These are phyloP conservation scores for Mylabris sibirica DNA, from an alignment of 2,888 invertebrate genomes.

Conservation along the genomic window DNA sequence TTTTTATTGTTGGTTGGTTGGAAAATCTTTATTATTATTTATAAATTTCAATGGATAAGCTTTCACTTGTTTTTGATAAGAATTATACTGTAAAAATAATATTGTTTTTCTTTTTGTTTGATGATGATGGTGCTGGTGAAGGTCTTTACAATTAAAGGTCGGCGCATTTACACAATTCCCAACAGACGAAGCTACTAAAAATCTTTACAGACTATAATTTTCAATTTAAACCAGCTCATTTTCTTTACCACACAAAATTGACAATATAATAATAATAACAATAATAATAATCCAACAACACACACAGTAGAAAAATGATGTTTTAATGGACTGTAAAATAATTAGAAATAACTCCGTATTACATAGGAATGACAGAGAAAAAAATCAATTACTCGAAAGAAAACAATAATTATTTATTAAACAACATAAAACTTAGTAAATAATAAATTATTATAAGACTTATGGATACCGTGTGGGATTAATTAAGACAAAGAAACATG, in stretches of 20 bases:
- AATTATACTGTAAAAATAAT: not conserved
- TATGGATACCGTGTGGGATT: not conserved
- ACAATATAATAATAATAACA: not conserved
- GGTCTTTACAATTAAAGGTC: constrained; percentile 2
- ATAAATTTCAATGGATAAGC: not conserved
- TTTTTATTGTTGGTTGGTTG: not conserved
- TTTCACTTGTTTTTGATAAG: constrained; percentile 5
- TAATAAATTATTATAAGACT: not conserved
- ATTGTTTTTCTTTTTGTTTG: too few relatives aligned
- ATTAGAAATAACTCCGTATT: not conserved
- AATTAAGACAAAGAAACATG: not conserved
- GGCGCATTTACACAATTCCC: not conserved
- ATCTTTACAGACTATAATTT: constrained; percentile 1
- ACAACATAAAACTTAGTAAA: not conserved
- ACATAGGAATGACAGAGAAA: not conserved
- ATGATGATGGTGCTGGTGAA: too few relatives aligned
- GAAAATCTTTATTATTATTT: not conserved
- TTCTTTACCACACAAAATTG: constrained; percentile 3
- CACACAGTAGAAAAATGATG: not conserved
- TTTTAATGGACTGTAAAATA: not conserved
- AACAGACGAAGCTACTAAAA: not conserved
- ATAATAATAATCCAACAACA: not conserved
- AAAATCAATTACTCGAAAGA: not conserved
- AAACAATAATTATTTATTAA: not conserved
- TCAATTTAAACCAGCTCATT: not conserved